Evolutionary conservation across 2,113 vertebrate genomes (phyloP), one percentile per base, ranked within the genome.

Genomic region (Copsychus sechellarum): DNA sequence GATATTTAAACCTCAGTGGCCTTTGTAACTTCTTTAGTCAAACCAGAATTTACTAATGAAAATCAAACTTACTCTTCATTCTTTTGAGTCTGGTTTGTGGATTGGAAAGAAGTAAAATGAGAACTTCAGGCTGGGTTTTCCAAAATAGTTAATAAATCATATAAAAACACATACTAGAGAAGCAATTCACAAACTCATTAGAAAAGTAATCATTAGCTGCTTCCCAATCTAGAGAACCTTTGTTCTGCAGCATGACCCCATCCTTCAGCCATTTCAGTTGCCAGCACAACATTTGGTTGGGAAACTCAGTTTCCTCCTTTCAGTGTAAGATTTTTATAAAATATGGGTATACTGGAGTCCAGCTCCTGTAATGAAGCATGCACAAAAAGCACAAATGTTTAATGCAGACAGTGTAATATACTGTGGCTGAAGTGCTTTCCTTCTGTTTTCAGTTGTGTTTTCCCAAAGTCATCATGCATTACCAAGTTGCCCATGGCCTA

Each of bases 21-120:
- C 16, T 86, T 93, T 85, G 58, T 71, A 54, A 58, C 71, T 93
- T 96, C 14, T 60, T 93, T 83, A 86, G 17, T 94, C 48, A 95
- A 95, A 88, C 8, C 50, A 42, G 7, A 88, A 83, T 86, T 88
- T 91, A 23, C 47, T 89, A 81, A 72, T 71, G 50, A 79, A 86
- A 82, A 57, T 65, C 43, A 88, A 86, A 88, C 19, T 47, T 67
- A 13, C 13, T 33, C 33, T 47, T 12, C 23, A 45, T 78, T 69
- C 36, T 62, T 36, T 40, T 43, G 31, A 45, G 13, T 60, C 26
- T 80, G 58, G 11, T 4, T 93, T 88, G 73, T n/a, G 38, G 36
- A 43, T 33, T 62, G 21, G 43, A 87, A 92, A 56, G 34, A 66
- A 89, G 7, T 14, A 58, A 74, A 31, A 67, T 56, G 15, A 73